Evolutionary conservation across 1,140 invertebrate species (phyloP), one percentile per base, ranked within the genome.

Genomic region (Procambarus virginalis): DNA sequence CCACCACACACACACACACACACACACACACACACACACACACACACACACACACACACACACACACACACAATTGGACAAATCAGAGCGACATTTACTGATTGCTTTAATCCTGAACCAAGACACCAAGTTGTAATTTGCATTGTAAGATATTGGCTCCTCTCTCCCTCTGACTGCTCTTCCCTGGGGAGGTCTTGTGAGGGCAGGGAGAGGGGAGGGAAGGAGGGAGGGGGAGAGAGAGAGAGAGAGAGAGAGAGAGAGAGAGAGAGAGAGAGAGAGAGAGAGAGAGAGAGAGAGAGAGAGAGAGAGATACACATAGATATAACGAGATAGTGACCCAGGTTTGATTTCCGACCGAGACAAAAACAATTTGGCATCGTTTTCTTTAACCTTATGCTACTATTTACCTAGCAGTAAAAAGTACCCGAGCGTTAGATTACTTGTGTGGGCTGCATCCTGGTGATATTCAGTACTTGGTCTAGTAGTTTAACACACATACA

Each of bases 1-100:
- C n/a, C n/a, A n/a, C n/a, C 75, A 20, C 75, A 34, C 75, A 46
- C 75, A 34, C 34, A 77, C 34, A 77, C 34, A 77, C 34, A 77
- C 34, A 77, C 34, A 77, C 48, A 77, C 34, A 76, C 75, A 20
- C 75, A 34, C 75, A 46, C 75, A 34, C 34, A 77, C 34, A 77
- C 34, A 77, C 34, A 77, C 34, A 77, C 34, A 77, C 48, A 77
- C 34, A 76, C 22, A 76, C 22, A 34, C 48, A 80, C 12, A 58
- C 55, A 58, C 55, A 58, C 55, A 58, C 55, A 9, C 12, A 12
- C 17, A 20, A 64, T 17, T 4, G 17, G 60, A 64, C 14, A 64
- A 64, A 64, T 64, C 60, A 64, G 60, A 64, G 60, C 60, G 60
- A 64, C 60, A 64, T 17, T 64, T 64, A 64, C 60, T 64, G 60